These are phyloP conservation scores for Lethocerus indicus DNA, from an alignment of 1,140 invertebrate genomes.

Conservation along the genomic window DNA sequence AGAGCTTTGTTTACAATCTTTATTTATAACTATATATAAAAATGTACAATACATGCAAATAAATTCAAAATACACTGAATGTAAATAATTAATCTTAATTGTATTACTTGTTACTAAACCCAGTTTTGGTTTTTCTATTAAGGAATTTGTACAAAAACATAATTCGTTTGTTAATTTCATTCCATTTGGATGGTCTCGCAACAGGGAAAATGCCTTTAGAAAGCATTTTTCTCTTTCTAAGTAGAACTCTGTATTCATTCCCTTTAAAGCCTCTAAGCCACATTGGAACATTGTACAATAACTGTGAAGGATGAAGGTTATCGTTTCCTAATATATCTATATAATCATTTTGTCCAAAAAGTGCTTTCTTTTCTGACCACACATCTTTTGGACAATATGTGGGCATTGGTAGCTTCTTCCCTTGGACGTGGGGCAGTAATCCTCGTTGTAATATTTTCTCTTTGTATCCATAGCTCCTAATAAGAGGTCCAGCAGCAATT, in stretches of 20 bases:
- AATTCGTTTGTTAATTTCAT: slow-evolving; percentile 51
- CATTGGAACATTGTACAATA: slow-evolving; percentile 64
- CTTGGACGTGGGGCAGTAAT: slow-evolving; percentile 39
- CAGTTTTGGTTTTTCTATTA: slow-evolving; percentile 61
- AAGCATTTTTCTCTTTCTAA: slow-evolving; percentile 54
- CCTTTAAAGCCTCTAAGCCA: slow-evolving; percentile 80
- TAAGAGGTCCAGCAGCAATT: slow-evolving; percentile 33
- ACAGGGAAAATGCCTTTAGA: slow-evolving; percentile 33
- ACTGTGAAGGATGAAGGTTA: slow-evolving; percentile 56
- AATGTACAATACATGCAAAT: no score
- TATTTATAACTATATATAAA: no score
- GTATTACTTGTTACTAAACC: slow-evolving; percentile 19
- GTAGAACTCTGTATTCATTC: slow-evolving; percentile 66
- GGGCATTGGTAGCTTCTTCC: slow-evolving; percentile 38
- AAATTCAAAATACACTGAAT: no score
- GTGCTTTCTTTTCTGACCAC: slow-evolving; percentile 57
- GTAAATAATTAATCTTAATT: no score
- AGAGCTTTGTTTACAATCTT: no score
- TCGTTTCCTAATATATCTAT: slow-evolving; percentile 84
- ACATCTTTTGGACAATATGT: slow-evolving; percentile 48
- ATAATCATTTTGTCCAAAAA: slow-evolving; percentile 93
- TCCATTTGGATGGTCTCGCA: slow-evolving; percentile 56
- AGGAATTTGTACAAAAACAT: slow-evolving; percentile 53
- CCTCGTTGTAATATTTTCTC: slow-evolving; percentile 46
- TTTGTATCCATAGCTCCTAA: slow-evolving; percentile 49